Evolutionary conservation across 2,888 invertebrate genomes (phyloP), one percentile per base, ranked within the genome.

Genomic region (Embidobia sp.): DNA sequence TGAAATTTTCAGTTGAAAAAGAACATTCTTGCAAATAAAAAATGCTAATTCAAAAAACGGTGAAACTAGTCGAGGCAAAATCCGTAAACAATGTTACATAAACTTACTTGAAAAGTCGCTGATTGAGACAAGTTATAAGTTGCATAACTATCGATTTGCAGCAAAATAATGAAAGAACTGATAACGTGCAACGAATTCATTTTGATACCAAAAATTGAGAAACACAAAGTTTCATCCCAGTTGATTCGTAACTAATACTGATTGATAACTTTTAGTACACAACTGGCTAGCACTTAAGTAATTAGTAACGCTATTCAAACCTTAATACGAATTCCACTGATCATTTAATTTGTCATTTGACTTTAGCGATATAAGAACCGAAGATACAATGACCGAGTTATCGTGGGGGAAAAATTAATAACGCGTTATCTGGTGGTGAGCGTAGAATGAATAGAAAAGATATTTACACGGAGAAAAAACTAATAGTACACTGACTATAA

Each of bases 401-500:
- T 40, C 18, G 18, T n/a, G 22, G 22, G 22, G 8, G 18, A 18
- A 40, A 18, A 18, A 18, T 7, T 8, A 11, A 33, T 2, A 40
- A 18, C 16, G 5, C 16, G 16, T 40, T 16, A 40, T 35, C 35
- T 18, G 18, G 0, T 8, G 18, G 16, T 8, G 3, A 40, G n/a
- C 16, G n/a, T 40, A 3, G 15, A 33, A 18, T 15, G 10, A 18
- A 40, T 40, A 40, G 18, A 40, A 16, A 40, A 40, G 40, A 18
- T 40, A 18, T 40, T 18, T 16, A 18, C n/a, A 1, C 40, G n/a
- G n/a, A 18, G n/a, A 40, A 40, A 40, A 18, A 40, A 8, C 40
- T 18, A 18, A 40, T 40, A 40, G 40, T n/a, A 16, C n/a, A 40
- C 40, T 40, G 40, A 40, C 18, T 18, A 18, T n/a, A 10, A 18